A percentile compares a stretch with the other conserved stretches of the same genome.
Evolutionary conservation across 2,888 invertebrate genomes (phyloP).

Genomic region (Nephrotoma guestfalica): DNA sequence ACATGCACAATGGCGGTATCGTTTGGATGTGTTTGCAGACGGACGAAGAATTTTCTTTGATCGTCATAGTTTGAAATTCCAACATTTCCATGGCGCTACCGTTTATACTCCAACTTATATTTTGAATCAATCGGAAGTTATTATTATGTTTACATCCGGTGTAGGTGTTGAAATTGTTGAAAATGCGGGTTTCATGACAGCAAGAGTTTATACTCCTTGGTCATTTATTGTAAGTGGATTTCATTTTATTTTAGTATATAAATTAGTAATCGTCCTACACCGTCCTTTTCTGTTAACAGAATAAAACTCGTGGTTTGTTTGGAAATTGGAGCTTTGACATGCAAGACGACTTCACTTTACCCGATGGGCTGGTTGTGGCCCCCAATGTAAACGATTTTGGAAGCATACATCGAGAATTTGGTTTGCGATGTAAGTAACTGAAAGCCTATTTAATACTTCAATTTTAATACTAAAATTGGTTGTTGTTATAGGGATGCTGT

Average conservation of each 20-base stretch:
- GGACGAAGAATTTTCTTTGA: slow-evolving; percentile 77
- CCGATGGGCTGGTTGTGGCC: slow-evolving; percentile 45
- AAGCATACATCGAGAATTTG: slow-evolving; percentile 45
- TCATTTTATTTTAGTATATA: background rate
- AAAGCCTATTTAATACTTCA: background rate
- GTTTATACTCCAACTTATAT: slow-evolving; percentile 87
- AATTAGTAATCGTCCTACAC: too few relatives aligned
- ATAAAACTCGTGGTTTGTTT: slow-evolving; percentile 75
- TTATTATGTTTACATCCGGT: slow-evolving; percentile 88
- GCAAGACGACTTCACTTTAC: slow-evolving; percentile 65
- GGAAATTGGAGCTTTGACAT: slow-evolving; percentile 83
- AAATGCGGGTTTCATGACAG: slow-evolving; percentile 72
- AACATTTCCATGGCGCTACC: slow-evolving; percentile 82
- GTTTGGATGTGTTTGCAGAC: slow-evolving; percentile 81
- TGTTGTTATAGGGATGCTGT: slow-evolving; percentile 51
- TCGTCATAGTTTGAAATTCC: slow-evolving; percentile 69
- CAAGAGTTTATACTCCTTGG: slow-evolving; percentile 77
- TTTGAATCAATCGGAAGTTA: slow-evolving; percentile 85
- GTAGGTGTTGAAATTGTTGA: slow-evolving; percentile 86
- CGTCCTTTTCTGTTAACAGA: slow-evolving; percentile 43
- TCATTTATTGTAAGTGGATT: slow-evolving; percentile 58
- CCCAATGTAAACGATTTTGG: slow-evolving; percentile 50
- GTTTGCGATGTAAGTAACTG: slow-evolving; percentile 41
- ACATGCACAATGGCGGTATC: slow-evolving; percentile 81
- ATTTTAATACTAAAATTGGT: slow-evolving; percentile 1